Conservation (phyloP, 2,888 invertebrate species). For the Diloba caeruleocephala region DNA sequence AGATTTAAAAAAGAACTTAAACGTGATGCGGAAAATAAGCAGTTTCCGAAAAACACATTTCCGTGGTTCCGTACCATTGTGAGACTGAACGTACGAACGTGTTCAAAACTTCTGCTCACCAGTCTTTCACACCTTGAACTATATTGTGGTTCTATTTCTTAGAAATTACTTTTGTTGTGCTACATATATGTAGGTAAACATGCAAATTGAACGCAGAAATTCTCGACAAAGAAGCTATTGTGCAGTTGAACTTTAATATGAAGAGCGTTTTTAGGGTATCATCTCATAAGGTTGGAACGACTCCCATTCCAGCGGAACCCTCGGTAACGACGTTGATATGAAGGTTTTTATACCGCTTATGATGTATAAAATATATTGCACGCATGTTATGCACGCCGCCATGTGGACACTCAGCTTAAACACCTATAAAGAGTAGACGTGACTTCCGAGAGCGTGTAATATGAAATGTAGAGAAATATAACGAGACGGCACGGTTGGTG, state of each 20-base stretch:
- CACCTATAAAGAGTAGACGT: conserved; percentile 38
- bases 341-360: conserved; percentile 51
- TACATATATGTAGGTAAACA: conserved; percentile 22
- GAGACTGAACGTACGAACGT: background rate
- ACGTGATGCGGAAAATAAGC: conserved; percentile 56
- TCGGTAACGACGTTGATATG: conserved; percentile 48
- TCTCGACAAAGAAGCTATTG: conserved; percentile 38
- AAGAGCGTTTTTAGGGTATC: conserved; percentile 49
- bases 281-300: conserved; percentile 43
- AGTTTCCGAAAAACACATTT: conserved; percentile 21
- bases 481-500: no score
- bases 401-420: conserved; percentile 30
- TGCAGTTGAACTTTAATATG: conserved; percentile 49
- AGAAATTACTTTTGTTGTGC: conserved; percentile 14
- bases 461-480: conserved; percentile 10
- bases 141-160: conserved; percentile 11
- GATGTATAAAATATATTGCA: conserved; percentile 48
- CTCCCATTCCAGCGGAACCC: conserved; percentile 29
- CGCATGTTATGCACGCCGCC: conserved; percentile 33
- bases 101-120: conserved; percentile 8
- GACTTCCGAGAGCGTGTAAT: conserved; percentile 24
- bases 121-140: conserved; percentile 19
- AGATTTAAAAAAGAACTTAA: conserved; percentile 61
- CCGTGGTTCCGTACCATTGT: conserved; percentile 8
- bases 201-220: conserved; percentile 34